Evolutionary conservation across 2,888 invertebrate genomes (phyloP).

Genomic region (Agrotis puta): DNA sequence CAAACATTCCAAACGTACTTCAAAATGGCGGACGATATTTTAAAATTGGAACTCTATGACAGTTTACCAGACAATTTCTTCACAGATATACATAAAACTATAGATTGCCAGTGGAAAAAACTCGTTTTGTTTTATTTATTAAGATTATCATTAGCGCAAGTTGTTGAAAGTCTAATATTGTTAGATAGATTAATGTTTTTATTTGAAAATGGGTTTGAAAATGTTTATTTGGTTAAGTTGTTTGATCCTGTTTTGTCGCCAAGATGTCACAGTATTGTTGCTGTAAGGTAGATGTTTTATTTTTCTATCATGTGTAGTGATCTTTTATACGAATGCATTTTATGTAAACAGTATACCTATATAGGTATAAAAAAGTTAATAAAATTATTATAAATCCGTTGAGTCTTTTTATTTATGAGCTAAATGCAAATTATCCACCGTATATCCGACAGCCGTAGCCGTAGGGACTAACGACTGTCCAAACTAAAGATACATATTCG

Average conservation of each 20-base stretch:
- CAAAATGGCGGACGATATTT: constrained; percentile 92
- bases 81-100: constrained; percentile 68
- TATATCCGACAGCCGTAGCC: too few species aligned
- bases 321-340: neutral
- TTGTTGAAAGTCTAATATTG: constrained; percentile 95
- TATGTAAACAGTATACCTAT: neutral
- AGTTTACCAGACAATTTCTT: constrained; percentile 76
- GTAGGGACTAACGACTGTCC: too few species aligned
- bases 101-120: constrained; percentile 87
- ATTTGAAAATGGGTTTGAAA: constrained; percentile 91
- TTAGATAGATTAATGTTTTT: constrained; percentile 95
- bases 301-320: too few species aligned
- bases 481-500: too few species aligned
- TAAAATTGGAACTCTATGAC: constrained; percentile 89
- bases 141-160: constrained; percentile 94
- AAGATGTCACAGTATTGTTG: constrained; percentile 94
- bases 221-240: constrained; percentile 93
- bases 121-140: constrained; percentile 95
- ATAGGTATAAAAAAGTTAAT: constrained; percentile 6
- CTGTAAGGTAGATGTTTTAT: constrained; percentile 84
- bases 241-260: constrained; percentile 97
- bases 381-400: constrained; percentile 1
- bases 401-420: neutral
- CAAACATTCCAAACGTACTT: constrained; percentile 93
- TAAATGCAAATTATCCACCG: too few species aligned